Conservation (phyloP, 2,888 invertebrate species). For the Heliconius erato region DNA sequence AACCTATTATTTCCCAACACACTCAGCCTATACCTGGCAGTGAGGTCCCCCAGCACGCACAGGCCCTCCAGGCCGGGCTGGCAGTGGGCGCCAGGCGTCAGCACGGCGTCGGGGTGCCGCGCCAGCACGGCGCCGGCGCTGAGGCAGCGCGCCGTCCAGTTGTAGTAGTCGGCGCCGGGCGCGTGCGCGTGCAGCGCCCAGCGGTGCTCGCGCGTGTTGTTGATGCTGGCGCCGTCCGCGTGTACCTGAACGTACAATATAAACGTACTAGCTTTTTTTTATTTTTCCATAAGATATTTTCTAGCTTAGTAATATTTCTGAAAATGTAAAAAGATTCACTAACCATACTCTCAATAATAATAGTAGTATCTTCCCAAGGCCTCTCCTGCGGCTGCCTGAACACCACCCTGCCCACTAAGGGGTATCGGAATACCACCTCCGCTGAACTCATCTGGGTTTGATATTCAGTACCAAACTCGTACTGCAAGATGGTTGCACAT, state of each 20-base stretch:
- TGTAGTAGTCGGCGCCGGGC: slow-evolving; percentile 95
- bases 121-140: slow-evolving; percentile 91
- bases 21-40: slow-evolving; percentile 80
- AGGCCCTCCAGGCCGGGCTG: slow-evolving; percentile 84
- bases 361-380: slow-evolving; percentile 93
- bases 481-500: slow-evolving; percentile 87
- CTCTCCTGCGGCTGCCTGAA: slow-evolving; percentile 92
- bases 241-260: slow-evolving; percentile 86
- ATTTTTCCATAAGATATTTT: too few species aligned
- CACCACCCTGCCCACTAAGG: slow-evolving; percentile 93
- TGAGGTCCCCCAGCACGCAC: slow-evolving; percentile 92
- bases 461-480: slow-evolving; percentile 87
- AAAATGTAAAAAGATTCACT: slow-evolving; percentile 38
- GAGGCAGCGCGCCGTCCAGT: slow-evolving; percentile 94
- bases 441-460: slow-evolving; percentile 92
- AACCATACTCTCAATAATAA: slow-evolving; percentile 90
- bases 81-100: slow-evolving; percentile 87
- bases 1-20: too few species aligned
- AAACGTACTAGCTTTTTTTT: too few species aligned
- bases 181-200: slow-evolving; percentile 94
- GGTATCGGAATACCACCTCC: slow-evolving; percentile 93
- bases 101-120: slow-evolving; percentile 90
- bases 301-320: background rate
- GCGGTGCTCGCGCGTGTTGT: slow-evolving; percentile 90
- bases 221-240: slow-evolving; percentile 92